Evolutionary conservation across 2,797 vertebrate genomes (phyloP).

Genomic region (Danio kyathit): DNA sequence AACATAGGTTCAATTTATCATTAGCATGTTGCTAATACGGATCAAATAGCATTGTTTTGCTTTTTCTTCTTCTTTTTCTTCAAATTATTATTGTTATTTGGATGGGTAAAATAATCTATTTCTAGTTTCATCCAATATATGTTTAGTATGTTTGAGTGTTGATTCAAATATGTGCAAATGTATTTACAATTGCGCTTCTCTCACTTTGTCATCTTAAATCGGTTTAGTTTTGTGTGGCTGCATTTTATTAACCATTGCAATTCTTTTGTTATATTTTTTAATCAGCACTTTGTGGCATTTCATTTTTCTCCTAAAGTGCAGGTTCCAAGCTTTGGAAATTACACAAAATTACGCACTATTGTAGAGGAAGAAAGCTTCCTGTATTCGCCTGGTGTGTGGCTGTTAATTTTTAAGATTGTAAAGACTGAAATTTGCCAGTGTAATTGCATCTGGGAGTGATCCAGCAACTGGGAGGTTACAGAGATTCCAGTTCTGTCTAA

Average conservation of each 20-base stretch:
- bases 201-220: not conserved
- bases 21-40: no score
- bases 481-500: conserved; percentile 14
- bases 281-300: not conserved
- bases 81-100: no score
- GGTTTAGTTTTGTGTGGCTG: not conserved
- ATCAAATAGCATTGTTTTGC: no score
- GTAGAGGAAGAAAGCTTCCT: not conserved
- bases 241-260: not conserved
- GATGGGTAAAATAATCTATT: not conserved
- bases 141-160: not conserved
- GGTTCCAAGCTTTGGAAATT: not conserved
- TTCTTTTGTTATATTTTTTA: not conserved
- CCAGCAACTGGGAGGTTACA: conserved; percentile 9
- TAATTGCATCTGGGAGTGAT: not conserved
- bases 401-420: not conserved
- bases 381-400: not conserved
- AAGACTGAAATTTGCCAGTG: not conserved
- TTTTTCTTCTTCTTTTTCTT: no score
- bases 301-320: not conserved
- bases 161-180: not conserved
- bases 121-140: not conserved
- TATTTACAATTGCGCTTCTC: not conserved
- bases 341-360: not conserved
- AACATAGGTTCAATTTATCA: no score